These are phyloP conservation scores for Sanderia malayensis DNA, from an alignment of 30 jellyfish, hydroid and myxozoan species.

Conservation along the genomic window DNA sequence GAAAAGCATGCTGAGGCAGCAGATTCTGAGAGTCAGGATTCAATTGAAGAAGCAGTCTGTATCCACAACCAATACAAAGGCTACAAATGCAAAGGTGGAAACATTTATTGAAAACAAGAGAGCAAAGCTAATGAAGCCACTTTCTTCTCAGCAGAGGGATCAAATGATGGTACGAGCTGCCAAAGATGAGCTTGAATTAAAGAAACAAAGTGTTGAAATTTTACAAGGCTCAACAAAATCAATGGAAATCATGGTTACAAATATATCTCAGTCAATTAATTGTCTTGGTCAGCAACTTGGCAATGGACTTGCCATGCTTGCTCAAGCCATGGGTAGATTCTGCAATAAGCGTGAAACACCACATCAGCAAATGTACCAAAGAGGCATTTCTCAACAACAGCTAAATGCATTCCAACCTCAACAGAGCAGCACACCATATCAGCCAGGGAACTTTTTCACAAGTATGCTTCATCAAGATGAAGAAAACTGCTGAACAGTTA, in stretches of 20 bases:
- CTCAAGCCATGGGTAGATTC: conserved; percentile 11
- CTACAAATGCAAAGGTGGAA: background rate
- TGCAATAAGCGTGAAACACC: too few species aligned
- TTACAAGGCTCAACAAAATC: background rate
- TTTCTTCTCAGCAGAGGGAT: conserved; percentile 22
- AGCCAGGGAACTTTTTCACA: background rate
- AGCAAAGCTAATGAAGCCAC: background rate
- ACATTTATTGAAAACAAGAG: background rate
- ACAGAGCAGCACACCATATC: background rate
- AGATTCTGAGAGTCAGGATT: too few species aligned
- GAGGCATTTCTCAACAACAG: background rate
- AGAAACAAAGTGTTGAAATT: conserved; percentile 7
- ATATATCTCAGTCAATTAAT: background rate
- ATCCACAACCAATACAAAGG: background rate
- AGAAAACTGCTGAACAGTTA: background rate
- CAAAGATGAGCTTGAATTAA: conserved; percentile 18
- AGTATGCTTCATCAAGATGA: background rate
- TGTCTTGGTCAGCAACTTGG: conserved; percentile 25
- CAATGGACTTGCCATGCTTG: conserved; percentile 9
- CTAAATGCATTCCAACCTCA: background rate
- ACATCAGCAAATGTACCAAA: background rate
- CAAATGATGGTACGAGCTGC: conserved; percentile 5
- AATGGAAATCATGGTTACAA: background rate
- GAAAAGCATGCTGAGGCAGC: background rate
- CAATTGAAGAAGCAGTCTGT: background rate